Evolutionary conservation across 37 sponge, comb jelly and placozoan species (phyloP), one percentile per base, ranked within the genome.

Genomic region (Spongia lamella): DNA sequence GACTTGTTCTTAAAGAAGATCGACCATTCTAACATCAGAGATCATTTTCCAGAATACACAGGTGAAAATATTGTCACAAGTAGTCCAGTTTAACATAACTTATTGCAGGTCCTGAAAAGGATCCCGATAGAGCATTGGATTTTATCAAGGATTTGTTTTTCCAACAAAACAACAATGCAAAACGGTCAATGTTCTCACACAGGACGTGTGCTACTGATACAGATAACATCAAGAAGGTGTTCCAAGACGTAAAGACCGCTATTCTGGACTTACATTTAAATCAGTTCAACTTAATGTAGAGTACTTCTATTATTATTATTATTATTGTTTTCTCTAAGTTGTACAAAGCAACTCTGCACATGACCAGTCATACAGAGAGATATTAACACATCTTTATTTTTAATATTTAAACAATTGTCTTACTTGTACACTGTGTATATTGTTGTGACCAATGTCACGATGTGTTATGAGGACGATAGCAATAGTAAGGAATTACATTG

Each of bases 1-100:
- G 98, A 97, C 70, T 82, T 97, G 33, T 70, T 97, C 26, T 85
- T 83, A 21, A 92, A 97, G 67, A 97, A 97, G 80, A 89, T 97
- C 34, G 38, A 37, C 50, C 72, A 52, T n/a, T 97, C 98, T 17
- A 54, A 94, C 47, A 76, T 97, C 0, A 73, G 40, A 14, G 90
- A 94, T 78, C 92, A 97, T 75, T 94, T 97, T 63, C 90, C 90
- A 15, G 81, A 75, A n/a, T 89, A 79, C 60, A 63, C 66, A 26
- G 84, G 90, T 84, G 53, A 13, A n/a, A n/a, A n/a, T n/a, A n/a
- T n/a, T n/a, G n/a, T n/a, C n/a, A n/a, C n/a, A n/a, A n/a, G n/a
- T n/a, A n/a, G n/a, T n/a, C n/a, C n/a, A n/a, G n/a, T n/a, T n/a
- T n/a, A n/a, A n/a, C n/a, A n/a, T n/a, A n/a, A n/a, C n/a, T n/a